These are phyloP conservation scores for Ptychobarbus kaznakovi DNA, from an alignment of 2,797 vertebrate species.

Conservation along the genomic window DNA sequence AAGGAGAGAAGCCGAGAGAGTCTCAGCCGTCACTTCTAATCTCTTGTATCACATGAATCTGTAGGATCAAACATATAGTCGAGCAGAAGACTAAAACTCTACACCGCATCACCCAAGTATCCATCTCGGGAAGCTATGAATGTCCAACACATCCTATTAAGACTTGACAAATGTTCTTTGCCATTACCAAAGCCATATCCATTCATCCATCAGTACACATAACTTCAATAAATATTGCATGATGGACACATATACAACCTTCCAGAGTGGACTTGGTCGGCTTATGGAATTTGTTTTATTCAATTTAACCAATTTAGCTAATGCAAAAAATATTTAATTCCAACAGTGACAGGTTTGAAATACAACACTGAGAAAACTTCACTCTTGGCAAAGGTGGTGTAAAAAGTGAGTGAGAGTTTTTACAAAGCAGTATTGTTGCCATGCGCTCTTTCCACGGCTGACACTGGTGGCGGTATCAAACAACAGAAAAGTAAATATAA, in stretches of 20 bases:
- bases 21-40: slow-evolving; percentile 58
- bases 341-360: slow-evolving; percentile 77
- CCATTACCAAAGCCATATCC: slow-evolving; percentile 78
- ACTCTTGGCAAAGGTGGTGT: slow-evolving; percentile 48
- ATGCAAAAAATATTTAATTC: slow-evolving; percentile 84
- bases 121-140: slow-evolving; percentile 71
- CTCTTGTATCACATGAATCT: slow-evolving; percentile 42
- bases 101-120: slow-evolving; percentile 64
- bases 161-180: slow-evolving; percentile 75
- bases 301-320: slow-evolving; percentile 81
- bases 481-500: slow-evolving; percentile 35
- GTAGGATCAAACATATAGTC: slow-evolving; percentile 33
- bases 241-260: slow-evolving; percentile 26
- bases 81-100: slow-evolving; percentile 9
- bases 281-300: slow-evolving; percentile 75
- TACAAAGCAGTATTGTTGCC: slow-evolving; percentile 36
- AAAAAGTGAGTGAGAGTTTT: slow-evolving; percentile 45
- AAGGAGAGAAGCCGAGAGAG: slow-evolving; percentile 20
- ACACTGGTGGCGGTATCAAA: slow-evolving; percentile 18
- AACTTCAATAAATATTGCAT: slow-evolving; percentile 38
- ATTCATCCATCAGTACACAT: slow-evolving; percentile 26
- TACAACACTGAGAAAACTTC: slow-evolving; percentile 73
- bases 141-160: slow-evolving; percentile 77
- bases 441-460: background rate
- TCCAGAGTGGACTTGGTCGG: slow-evolving; percentile 36